Evolutionary conservation across 2,113 vertebrate genomes (phyloP).

Genomic region (Apodemus speciosus): DNA sequence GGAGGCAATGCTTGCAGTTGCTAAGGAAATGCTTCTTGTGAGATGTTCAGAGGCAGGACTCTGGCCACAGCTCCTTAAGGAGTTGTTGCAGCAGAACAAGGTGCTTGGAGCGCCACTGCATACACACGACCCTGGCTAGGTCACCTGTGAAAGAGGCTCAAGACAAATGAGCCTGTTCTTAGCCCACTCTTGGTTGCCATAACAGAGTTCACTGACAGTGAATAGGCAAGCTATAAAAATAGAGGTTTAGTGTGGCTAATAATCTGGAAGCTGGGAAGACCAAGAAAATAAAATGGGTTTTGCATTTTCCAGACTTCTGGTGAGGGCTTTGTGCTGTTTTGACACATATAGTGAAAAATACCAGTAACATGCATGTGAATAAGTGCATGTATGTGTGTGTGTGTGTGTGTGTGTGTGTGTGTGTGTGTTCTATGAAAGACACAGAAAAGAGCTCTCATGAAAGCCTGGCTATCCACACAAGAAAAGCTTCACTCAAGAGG

Average conservation of each 20-base stretch:
- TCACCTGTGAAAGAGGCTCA: not conserved
- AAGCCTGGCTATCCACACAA: not conserved
- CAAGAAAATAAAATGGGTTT: not conserved
- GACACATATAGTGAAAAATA: not conserved
- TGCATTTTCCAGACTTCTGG: not conserved
- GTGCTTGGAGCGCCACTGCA: not conserved
- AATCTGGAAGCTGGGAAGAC: not conserved
- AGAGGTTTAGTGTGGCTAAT: not conserved
- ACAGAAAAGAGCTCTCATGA: too few species aligned
- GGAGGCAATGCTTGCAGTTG: not conserved
- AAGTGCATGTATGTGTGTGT: not conserved
- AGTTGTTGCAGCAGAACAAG: not conserved
- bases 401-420: not conserved
- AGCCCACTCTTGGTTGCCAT: not conserved
- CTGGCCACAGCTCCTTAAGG: not conserved
- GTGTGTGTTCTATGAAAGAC: not conserved
- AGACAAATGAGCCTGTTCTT: not conserved
- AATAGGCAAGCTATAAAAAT: not conserved
- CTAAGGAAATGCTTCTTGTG: not conserved
- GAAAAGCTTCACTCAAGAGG: not conserved
- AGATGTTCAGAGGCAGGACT: not conserved
- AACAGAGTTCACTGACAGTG: not conserved
- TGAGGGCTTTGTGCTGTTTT: not conserved
- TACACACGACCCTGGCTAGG: too few species aligned
- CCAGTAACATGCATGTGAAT: not conserved